Evolutionary conservation across 2,888 invertebrate genomes (phyloP), one percentile per base, ranked within the genome.

Genomic region (Platynereis dumerilii): DNA sequence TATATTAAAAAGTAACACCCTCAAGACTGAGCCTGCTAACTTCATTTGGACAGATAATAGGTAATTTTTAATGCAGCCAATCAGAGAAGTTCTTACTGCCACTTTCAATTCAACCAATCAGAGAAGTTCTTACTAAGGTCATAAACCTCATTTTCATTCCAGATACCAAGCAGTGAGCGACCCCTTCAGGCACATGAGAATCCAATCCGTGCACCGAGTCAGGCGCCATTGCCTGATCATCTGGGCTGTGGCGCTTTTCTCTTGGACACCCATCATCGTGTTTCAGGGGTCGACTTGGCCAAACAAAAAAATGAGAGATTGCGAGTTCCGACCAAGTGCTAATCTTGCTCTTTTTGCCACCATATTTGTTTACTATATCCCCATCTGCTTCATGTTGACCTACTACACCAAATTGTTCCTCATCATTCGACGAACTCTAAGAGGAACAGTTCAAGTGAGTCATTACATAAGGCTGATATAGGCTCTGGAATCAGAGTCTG

Each of bases 161-260:
- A n/a, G 48, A n/a, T 48, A 48, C 22, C 22, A 22, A n/a, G 48
- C 48, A 20, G 48, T 48, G 20, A 20, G 20, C 17, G 48, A 48
- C n/a, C 48, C 48, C n/a, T 48, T 48, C 48, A 48, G 17, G n/a
- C 48, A 48, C 48, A 48, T 48, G 48, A 5, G 48, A 5, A n/a
- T 22, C 48, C 48, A 48, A n/a, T 20, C 20, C 10, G 22, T 20
- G 5, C 7, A n/a, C 7, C 7, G 48, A n/a, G 48, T 48, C 22
- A n/a, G 48, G 7, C 3, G n/a, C 7, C n/a, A 22, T 5, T 20
- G n/a, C 48, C 7, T 48, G 48, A 48, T 48, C 48, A 48, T 48
- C n/a, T 48, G 48, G 48, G 48, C 22, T 5, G 48, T 48, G 48
- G 48, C 48, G 3, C 17, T 22, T 10, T n/a, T 48, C 7, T 5